Conservation (phyloP, 1,140 invertebrate genomes). For the Thaumatotibia leucotreta region DNA sequence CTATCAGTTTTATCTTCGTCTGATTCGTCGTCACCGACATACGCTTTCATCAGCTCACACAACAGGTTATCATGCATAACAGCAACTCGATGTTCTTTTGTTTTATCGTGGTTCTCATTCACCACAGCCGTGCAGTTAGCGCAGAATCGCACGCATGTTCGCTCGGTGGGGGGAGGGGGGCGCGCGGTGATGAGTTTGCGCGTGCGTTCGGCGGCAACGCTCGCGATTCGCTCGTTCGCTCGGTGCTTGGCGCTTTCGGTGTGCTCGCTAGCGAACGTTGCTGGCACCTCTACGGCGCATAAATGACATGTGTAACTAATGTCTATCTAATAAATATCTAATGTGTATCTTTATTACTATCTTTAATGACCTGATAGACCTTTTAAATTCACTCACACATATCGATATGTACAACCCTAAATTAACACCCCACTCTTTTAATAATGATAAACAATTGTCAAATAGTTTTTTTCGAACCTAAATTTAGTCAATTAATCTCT, state of each 20-base stretch:
- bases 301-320: background rate
- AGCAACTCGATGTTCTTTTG: background rate
- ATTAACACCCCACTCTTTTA: too few species aligned
- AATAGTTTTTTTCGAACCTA: too few species aligned
- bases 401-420: too few species aligned
- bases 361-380: too few species aligned
- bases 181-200: background rate
- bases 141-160: background rate
- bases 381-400: too few species aligned
- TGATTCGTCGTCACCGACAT: background rate
- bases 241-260: background rate
- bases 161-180: background rate
- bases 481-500: too few species aligned
- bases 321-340: too few species aligned
- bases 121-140: background rate
- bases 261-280: background rate
- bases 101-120: background rate
- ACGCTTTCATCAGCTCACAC: background rate
- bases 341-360: too few species aligned
- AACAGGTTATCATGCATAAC: background rate
- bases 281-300: background rate
- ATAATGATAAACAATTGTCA: too few species aligned
- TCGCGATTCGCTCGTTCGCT: background rate
- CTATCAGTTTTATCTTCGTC: background rate
- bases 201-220: background rate